These are phyloP conservation scores for Reticulitermes lucifugus DNA, from an alignment of 2,888 invertebrate species.

Conservation along the genomic window DNA sequence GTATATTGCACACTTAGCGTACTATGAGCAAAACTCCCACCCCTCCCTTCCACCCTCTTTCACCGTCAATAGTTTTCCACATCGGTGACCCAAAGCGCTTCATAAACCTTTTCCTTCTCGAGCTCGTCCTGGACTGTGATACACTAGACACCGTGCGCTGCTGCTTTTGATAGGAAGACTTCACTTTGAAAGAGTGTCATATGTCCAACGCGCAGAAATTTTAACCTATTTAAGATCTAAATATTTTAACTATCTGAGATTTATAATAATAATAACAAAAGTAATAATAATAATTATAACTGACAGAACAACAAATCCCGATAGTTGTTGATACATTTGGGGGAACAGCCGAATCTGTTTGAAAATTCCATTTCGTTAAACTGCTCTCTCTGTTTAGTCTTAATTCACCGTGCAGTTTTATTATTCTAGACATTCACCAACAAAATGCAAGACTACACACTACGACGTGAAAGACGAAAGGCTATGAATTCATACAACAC, in stretches of 20 bases:
- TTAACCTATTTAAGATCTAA: not conserved
- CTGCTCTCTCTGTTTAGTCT: too few relatives aligned
- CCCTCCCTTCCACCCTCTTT: not conserved
- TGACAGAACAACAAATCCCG: too few relatives aligned
- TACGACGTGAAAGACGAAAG: too few relatives aligned
- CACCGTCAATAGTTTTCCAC: slow-evolving; percentile 38
- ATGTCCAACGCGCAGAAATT: not conserved
- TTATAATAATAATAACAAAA: not conserved
- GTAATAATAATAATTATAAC: too few relatives aligned
- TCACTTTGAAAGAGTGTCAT: not conserved
- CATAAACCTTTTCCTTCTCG: slow-evolving; percentile 21
- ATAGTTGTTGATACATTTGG: too few relatives aligned
- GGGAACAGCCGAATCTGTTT: too few relatives aligned
- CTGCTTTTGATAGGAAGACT: slow-evolving; percentile 20
- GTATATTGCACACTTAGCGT: not conserved
- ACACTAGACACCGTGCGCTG: not conserved
- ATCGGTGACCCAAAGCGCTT: slow-evolving; percentile 23
- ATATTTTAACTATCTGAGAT: not conserved
- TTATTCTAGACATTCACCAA: too few relatives aligned
- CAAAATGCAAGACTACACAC: too few relatives aligned
- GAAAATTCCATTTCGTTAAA: too few relatives aligned
- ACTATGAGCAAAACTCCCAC: not conserved
- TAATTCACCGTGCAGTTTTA: too few relatives aligned
- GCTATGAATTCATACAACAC: too few relatives aligned
- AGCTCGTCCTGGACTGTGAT: not conserved